Conservation (phyloP, 1,140 invertebrate species). For the Meloidogyne floridensis region DNA sequence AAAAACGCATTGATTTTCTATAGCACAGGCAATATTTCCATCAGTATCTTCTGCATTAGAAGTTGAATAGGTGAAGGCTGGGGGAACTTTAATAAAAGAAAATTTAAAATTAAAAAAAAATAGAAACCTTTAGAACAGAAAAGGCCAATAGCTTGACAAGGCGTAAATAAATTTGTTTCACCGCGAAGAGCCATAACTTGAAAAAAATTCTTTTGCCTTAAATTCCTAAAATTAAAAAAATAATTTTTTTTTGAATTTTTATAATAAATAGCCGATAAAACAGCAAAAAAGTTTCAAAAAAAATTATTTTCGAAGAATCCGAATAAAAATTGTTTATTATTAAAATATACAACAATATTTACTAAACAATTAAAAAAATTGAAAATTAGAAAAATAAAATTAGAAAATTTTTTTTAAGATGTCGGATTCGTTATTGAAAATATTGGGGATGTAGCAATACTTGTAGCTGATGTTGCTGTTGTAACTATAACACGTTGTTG, state of each 20-base stretch:
- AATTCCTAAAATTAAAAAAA: neutral
- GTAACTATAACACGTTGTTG: neutral
- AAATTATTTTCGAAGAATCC: neutral
- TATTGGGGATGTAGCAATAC: neutral
- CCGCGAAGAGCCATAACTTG: neutral
- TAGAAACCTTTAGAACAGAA: slow-evolving; percentile 21
- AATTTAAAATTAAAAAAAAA: neutral
- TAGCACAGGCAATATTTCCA: neutral
- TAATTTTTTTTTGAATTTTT: neutral
- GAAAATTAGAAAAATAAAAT: neutral
- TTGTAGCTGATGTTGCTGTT: neutral
- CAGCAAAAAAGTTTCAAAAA: neutral
- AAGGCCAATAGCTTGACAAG: slow-evolving; percentile 28
- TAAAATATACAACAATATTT: slow-evolving; percentile 7
- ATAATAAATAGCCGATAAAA: neutral
- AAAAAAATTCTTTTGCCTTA: neutral
- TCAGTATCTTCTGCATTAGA: neutral
- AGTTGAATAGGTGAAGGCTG: neutral
- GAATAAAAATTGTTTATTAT: neutral
- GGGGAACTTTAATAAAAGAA: neutral
- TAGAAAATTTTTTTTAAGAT: neutral
- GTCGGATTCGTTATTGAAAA: slow-evolving; percentile 3
- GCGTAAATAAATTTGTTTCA: slow-evolving; percentile 30
- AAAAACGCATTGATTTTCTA: neutral
- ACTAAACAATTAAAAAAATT: slow-evolving; percentile 6